Evolutionary conservation across 1,140 invertebrate species (phyloP).

Genomic region (Sogatella furcifera): DNA sequence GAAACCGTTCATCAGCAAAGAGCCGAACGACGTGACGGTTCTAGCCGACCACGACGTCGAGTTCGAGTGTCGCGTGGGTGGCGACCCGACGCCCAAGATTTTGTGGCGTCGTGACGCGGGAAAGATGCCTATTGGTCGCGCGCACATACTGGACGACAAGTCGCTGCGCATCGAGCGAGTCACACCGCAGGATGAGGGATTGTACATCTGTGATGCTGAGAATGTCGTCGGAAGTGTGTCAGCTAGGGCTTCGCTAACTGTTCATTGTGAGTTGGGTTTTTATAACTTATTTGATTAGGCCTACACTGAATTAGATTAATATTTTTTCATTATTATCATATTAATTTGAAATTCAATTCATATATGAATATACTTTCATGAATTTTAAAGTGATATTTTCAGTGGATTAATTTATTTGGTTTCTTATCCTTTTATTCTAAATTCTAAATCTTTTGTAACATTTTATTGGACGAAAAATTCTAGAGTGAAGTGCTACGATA

Average conservation of each 20-base stretch:
- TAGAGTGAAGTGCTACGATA: too few relatives aligned
- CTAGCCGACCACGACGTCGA: slow-evolving; percentile 67
- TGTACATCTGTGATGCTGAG: slow-evolving; percentile 70
- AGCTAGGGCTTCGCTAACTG: slow-evolving; percentile 57
- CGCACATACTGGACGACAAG: slow-evolving; percentile 61
- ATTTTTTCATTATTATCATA: too few relatives aligned
- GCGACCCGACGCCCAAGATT: slow-evolving; percentile 78
- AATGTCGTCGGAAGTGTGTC: slow-evolving; percentile 66
- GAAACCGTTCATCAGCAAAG: slow-evolving; percentile 76
- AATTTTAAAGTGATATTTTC: too few relatives aligned
- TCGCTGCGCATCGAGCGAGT: slow-evolving; percentile 63
- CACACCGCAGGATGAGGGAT: slow-evolving; percentile 62
- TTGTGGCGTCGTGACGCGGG: slow-evolving; percentile 82
- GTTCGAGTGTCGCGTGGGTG: slow-evolving; percentile 81
- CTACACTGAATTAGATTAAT: too few relatives aligned
- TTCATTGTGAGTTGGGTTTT: slow-evolving; percentile 51
- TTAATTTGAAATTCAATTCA: too few relatives aligned
- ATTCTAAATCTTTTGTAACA: too few relatives aligned
- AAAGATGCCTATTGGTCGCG: slow-evolving; percentile 64
- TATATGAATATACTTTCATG: too few relatives aligned
- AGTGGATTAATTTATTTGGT: too few relatives aligned
- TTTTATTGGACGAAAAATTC: too few relatives aligned
- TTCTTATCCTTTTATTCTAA: too few relatives aligned
- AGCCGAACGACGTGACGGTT: slow-evolving; percentile 74
- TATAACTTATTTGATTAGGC: slow-evolving; percentile 11